phyloP scores from a whole-genome alignment of 2,888 invertebrate species.

The Dioctria linearis region DNA sequence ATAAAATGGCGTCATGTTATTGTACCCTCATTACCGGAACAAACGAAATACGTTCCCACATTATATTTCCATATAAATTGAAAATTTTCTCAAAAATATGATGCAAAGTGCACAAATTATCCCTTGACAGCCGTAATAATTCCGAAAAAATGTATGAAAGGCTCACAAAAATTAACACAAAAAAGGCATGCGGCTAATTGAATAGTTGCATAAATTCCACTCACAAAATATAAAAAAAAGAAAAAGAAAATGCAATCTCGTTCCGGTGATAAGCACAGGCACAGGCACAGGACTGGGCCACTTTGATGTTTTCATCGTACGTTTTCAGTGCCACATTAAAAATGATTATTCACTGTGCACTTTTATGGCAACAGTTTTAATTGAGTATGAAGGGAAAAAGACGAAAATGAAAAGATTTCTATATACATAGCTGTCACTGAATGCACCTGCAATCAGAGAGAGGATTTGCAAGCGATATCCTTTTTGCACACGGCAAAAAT shows the following conservation, averaged over 20 bases:
- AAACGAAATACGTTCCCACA: conserved; percentile 1
- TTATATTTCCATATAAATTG: conserved; percentile 43
- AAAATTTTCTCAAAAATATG: conserved; percentile 17
- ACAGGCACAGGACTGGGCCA: too few species aligned
- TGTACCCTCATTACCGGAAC: background rate
- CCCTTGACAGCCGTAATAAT: background rate
- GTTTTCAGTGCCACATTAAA: conserved; percentile 9
- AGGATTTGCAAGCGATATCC: background rate
- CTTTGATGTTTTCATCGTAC: conserved; percentile 16
- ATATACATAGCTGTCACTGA: background rate
- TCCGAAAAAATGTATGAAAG: conserved; percentile 7
- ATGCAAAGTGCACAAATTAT: conserved; percentile 24
- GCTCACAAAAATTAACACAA: conserved; percentile 1
- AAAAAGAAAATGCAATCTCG: background rate
- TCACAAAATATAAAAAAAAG: background rate
- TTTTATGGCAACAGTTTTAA: conserved; percentile 32
- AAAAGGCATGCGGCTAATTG: conserved; percentile 25
- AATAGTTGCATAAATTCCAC: conserved; percentile 33
- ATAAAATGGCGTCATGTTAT: background rate
- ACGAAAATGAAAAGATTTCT: background rate
- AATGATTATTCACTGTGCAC: conserved; percentile 32
- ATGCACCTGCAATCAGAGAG: conserved; percentile 20
- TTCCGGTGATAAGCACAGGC: conserved; percentile 9
- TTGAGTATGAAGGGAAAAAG: conserved; percentile 21
- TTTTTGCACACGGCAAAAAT: too few species aligned